Evolutionary conservation across 2,797 vertebrate genomes (phyloP), one percentile per base, ranked within the genome.

Genomic region (Chaetophractus vellerosus): DNA sequence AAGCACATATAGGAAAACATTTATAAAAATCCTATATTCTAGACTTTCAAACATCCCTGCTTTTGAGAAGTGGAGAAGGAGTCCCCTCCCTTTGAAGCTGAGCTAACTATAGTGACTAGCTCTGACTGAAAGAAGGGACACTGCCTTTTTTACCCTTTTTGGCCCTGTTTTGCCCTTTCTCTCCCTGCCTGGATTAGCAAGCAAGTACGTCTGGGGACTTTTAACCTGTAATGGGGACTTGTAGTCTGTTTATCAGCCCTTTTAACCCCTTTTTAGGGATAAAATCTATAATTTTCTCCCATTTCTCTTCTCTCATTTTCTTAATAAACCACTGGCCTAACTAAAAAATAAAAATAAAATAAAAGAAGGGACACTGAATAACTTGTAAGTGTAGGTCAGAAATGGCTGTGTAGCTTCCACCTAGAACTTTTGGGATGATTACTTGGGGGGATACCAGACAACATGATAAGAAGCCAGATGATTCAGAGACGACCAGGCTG

Each of bases 1-100:
- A 82, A 82, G 57, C n/a, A 82, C 5, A 45, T 1, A 52, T 24
- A 16, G 18, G 52, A 69, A 80, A 86, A 59, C 26, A 75, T 50
- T 86, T 36, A 74, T 26, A 52, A 92, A 94, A 90, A 94, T 79
- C 59, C 14, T 23, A 55, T 63, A 57, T 45, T 57, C 52, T 88
- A 57, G 23, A 66, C n/a, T 55, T 93, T 36, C 38, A 87, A 28
- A 50, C 19, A 84, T 55, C 57, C 23, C 26, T 71, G 55, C 52
- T 50, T 80, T 0, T 33, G 78, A 75, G 45, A 75, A 84, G 28
- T 31, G 33, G 38, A 16, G 5, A n/a, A n/a, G n/a, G n/a, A n/a
- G n/a, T 31, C 45, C 28, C 6, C 4, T 66, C 28, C 24, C 31
- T 6, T 84, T 63, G 23, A 84, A 36, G 79, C 36, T 83, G 52